Conservation (phyloP, 2,888 invertebrate species). For the Temnothorax rugatulus region DNA sequence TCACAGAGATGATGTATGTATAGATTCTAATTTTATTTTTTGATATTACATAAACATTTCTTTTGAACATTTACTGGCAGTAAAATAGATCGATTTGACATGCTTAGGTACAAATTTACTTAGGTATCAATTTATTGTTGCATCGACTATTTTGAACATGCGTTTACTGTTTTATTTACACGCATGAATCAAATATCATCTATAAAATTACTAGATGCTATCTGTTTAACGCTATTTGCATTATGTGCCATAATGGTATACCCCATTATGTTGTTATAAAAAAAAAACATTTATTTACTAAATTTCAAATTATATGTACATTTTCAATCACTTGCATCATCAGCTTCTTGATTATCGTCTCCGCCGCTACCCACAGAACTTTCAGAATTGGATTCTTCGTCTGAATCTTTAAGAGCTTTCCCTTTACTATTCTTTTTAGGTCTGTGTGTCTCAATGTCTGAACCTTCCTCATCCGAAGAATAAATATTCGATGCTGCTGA, state of each 20-base stretch:
- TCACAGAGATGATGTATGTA: no score
- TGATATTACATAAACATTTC: not conserved
- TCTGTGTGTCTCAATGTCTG: slow-evolving; percentile 92
- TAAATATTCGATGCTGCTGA: slow-evolving; percentile 91
- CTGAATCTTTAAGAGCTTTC: slow-evolving; percentile 93
- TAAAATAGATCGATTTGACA: not conserved
- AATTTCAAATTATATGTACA: slow-evolving; percentile 26
- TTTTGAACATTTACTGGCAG: not conserved
- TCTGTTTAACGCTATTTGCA: slow-evolving; percentile 11
- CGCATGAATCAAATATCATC: not conserved
- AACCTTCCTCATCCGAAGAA: slow-evolving; percentile 95
- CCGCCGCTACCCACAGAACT: slow-evolving; percentile 85
- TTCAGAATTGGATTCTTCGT: slow-evolving; percentile 87
- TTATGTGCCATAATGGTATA: not conserved
- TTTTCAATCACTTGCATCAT: slow-evolving; percentile 78
- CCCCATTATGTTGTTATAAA: not conserved
- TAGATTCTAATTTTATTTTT: slow-evolving; percentile 3
- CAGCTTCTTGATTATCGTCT: slow-evolving; percentile 83
- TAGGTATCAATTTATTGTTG: not conserved
- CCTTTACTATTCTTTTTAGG: slow-evolving; percentile 92
- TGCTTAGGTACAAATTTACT: not conserved
- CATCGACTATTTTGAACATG: not conserved
- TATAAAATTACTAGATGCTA: not conserved
- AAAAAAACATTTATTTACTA: slow-evolving; percentile 29
- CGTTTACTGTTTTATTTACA: slow-evolving; percentile 32